Base-by-base conservation (phyloP, 2,888 invertebrate species). In the Cephus sareptanus region DNA sequence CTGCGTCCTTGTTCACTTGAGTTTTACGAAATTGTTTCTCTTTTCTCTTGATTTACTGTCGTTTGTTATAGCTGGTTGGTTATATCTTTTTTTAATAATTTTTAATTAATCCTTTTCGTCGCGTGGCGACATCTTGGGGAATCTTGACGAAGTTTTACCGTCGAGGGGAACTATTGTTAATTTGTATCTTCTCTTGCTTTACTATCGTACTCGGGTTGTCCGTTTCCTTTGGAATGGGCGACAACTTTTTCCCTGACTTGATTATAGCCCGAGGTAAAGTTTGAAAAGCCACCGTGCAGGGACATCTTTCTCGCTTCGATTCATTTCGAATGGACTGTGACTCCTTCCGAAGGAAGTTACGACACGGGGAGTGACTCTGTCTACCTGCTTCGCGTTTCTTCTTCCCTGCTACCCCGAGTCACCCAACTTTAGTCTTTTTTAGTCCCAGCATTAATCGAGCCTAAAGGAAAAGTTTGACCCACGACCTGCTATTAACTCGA, bases 221-320 rank as follows among this genome's bases (percentile, higher is more conserved):
- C 78, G 69, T 77, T 76, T 71, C 78, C 74, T 75, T 40, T 76
- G 71, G 23, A 40, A 23, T 15, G 40, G 11, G 73, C 30, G 11
- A 34, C 76, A 81, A 81, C 78, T 77, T 81, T 77, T 70, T 33
- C 56, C 75, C 33, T 79, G 70, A 68, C 12, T 73, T 33, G 23
- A 34, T 35, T 73, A 31, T 11, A 68, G 37, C 30, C 4, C 37
- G 15, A 30, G 30, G 30, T 13, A 30, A 31, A 70, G 56, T 75
- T 78, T 76, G 35, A 23, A 34, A 75, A 31, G n/a, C 13, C 71
- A 73, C 73, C 37, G 31, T 73, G 74, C 30, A 75, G 13, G 11
- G 30, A 15, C 35, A 4, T 75, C 30, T 37, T 33, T 73, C 15
- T 35, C 56, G 70, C 73, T 23, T 56, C 56, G 56, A 56, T 56